Percentiles rank a stretch among this genome's conserved stretches.
These are phyloP conservation scores for Athalia circularis DNA, from an alignment of 2,888 invertebrate genomes.

Conservation along the genomic window DNA sequence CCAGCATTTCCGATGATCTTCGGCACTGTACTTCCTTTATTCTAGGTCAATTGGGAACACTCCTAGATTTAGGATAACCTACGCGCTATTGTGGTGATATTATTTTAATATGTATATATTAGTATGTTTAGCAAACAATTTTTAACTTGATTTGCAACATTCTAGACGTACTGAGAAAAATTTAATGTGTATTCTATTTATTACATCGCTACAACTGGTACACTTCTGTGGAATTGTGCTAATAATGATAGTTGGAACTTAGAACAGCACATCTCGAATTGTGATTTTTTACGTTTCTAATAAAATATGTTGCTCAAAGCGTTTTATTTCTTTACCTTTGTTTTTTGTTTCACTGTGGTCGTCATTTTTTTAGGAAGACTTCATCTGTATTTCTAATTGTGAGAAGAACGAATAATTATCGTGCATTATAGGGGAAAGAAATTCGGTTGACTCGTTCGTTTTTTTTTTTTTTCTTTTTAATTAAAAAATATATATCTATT, in stretches of 20 bases:
- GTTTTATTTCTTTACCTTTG: not conserved
- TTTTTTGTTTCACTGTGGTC: not conserved
- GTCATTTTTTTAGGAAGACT: not conserved
- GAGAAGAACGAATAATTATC: not conserved
- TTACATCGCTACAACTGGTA: no score
- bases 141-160: no score
- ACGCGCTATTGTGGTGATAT: slow-evolving; percentile 12
- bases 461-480: not conserved
- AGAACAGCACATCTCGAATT: no score
- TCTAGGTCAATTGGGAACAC: not conserved
- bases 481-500: slow-evolving; percentile 32
- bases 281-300: not conserved
- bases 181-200: no score
- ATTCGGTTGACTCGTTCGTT: not conserved
- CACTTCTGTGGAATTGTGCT: no score
- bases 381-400: no score
- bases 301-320: not conserved
- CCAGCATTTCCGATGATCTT: not conserved
- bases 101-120: slow-evolving; percentile 3
- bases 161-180: no score
- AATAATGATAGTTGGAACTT: no score
- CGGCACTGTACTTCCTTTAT: not conserved
- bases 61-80: not conserved
- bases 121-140: not conserved
- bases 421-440: not conserved